Percentiles rank a stretch among this genome's conserved stretches.
These are phyloP conservation scores for Cisticola juncidis DNA, from an alignment of 2,113 vertebrate genomes.

Conservation along the genomic window DNA sequence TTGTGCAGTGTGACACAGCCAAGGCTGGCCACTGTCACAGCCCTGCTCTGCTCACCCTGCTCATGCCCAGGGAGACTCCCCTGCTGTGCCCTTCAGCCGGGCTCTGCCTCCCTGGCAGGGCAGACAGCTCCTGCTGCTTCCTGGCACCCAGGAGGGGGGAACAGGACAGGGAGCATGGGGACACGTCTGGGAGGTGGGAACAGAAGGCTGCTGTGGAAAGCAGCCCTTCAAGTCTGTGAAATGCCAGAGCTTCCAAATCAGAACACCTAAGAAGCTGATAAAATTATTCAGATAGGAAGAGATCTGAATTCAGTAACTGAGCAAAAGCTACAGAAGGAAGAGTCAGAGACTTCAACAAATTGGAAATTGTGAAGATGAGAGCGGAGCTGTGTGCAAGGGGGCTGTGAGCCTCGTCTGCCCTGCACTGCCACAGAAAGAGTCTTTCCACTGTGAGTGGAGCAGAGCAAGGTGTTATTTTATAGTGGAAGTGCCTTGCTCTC, in stretches of 20 bases:
- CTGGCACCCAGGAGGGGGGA: background rate
- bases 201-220: background rate
- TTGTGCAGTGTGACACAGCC: fast-evolving
- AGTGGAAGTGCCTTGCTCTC: background rate
- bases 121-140: background rate
- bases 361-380: background rate
- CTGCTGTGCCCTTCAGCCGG: fast-evolving
- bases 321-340: background rate
- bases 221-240: background rate
- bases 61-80: background rate
- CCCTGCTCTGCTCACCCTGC: background rate
- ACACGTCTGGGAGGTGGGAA: background rate
- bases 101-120: background rate
- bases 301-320: background rate
- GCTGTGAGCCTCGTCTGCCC: background rate
- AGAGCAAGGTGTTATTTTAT: background rate
- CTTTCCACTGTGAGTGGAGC: background rate
- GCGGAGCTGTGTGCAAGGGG: background rate
- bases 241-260: background rate
- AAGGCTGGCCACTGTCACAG: background rate
- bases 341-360: background rate
- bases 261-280: background rate
- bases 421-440: background rate
- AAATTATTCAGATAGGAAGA: background rate
- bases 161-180: background rate